phyloP scores from a whole-genome alignment of 1,140 invertebrate genomes.

The Drosophila mayri region DNA sequence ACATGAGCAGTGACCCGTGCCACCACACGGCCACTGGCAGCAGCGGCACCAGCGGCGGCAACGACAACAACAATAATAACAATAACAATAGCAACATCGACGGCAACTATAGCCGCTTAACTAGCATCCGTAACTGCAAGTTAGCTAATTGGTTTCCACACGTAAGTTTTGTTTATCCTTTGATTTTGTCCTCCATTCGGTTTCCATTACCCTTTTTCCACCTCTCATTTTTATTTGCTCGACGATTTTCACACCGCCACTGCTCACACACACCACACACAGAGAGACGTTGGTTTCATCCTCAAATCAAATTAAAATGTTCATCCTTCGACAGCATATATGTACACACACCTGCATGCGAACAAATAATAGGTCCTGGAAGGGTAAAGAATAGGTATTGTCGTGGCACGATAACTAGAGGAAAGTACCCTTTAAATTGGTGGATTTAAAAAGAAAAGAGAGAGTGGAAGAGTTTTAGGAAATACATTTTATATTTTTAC shows the following conservation, averaged over 20 bases:
- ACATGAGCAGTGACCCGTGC: conserved; percentile 19
- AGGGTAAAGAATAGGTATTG: conserved; percentile 23
- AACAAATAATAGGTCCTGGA: conserved; percentile 4
- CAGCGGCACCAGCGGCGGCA: conserved; percentile 35
- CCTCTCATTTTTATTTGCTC: conserved; percentile 36
- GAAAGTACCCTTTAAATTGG: not conserved
- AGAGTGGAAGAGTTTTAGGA: too few species aligned
- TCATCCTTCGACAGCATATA: conserved; percentile 53
- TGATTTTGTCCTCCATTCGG: conserved; percentile 11
- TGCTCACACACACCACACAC: not conserved
- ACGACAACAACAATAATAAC: conserved; percentile 7
- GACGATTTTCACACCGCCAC: conserved; percentile 43
- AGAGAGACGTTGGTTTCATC: conserved; percentile 5
- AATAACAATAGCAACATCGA: conserved; percentile 34
- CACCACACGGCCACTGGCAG: conserved; percentile 11
- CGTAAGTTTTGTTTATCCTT: conserved; percentile 69
- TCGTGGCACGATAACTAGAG: conserved; percentile 6
- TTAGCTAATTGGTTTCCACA: conserved; percentile 74
- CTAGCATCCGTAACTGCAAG: conserved; percentile 56
- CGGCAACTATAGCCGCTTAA: conserved; percentile 43
- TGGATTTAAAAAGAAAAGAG: not conserved
- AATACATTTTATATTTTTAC: not conserved
- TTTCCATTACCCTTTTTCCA: conserved; percentile 14
- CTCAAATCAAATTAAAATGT: conserved; percentile 79
- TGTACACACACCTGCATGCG: conserved; percentile 24